These are phyloP conservation scores for Bubalus kerabau DNA, from an alignment of 2,113 vertebrate genomes.

Conservation along the genomic window DNA sequence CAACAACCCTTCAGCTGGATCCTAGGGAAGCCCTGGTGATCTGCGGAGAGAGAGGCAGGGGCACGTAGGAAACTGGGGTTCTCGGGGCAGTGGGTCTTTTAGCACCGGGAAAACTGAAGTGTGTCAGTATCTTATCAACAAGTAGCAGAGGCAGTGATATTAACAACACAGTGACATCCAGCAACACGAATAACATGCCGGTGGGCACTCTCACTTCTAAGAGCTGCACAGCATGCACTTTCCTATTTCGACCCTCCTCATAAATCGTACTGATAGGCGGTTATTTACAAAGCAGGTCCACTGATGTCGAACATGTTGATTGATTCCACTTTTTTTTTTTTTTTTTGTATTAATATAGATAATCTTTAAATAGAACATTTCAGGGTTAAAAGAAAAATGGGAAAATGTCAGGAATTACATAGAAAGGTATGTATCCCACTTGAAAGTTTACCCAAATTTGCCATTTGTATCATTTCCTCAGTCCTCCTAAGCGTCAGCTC, in stretches of 20 bases:
- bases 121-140: background rate
- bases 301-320: background rate
- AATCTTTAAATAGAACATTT: constrained; percentile 20
- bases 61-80: background rate
- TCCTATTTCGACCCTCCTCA: background rate
- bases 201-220: background rate
- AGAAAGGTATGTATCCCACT: background rate
- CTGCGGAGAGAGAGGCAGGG: background rate
- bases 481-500: background rate
- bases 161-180: background rate
- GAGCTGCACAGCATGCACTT: background rate
- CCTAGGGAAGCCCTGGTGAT: background rate
- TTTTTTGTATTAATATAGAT: background rate
- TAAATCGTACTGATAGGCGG: background rate
- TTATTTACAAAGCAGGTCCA: background rate
- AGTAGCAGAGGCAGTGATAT: background rate
- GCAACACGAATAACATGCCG: rapidly evolving
- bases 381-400: background rate
- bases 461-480: background rate
- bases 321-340: background rate
- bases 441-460: background rate
- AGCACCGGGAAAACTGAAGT: background rate
- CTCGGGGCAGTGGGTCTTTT: background rate
- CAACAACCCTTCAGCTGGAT: background rate
- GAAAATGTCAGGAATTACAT: background rate